Percentiles rank a stretch among this genome's conserved stretches.
Conservation (phyloP, 2,113 vertebrate species). For the Pipa parva region DNA sequence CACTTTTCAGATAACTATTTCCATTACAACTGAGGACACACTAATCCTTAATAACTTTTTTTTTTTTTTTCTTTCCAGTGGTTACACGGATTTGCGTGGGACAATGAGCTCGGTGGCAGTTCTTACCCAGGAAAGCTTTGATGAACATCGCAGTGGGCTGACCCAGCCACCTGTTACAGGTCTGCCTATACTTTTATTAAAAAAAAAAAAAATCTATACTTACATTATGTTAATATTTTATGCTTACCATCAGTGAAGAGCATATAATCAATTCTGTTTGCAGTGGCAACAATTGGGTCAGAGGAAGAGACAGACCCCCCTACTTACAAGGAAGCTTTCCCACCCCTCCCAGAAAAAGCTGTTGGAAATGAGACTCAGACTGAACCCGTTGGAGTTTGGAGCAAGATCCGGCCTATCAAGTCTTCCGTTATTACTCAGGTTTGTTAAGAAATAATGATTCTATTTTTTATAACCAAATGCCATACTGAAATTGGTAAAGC, state of each 20-base stretch:
- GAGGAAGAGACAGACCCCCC: constrained; percentile 93
- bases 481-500: too few relatives aligned
- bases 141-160: constrained; percentile 95
- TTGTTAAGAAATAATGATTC: too few relatives aligned
- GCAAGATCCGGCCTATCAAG: constrained; percentile 93
- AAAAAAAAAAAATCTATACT: too few relatives aligned
- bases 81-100: constrained; percentile 87
- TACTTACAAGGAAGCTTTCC: constrained; percentile 98
- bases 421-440: constrained; percentile 98
- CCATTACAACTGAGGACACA: too few relatives aligned
- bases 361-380: constrained; percentile 78
- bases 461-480: too few relatives aligned
- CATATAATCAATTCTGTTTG: constrained; percentile 37
- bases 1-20: too few relatives aligned
- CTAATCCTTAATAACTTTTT: too few relatives aligned
- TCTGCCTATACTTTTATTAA: too few relatives aligned
- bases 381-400: constrained; percentile 87
- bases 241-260: too few relatives aligned
- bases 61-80: constrained; percentile 60
- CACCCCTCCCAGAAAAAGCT: constrained; percentile 94
- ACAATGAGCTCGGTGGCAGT: constrained; percentile 99
- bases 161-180: constrained; percentile 84
- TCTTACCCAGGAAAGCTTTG: constrained; percentile 98
- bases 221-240: too few relatives aligned
- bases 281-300: constrained; percentile 68